Evolutionary conservation across 2,797 vertebrate genomes (phyloP).

Genomic region (Brotula barbata): DNA sequence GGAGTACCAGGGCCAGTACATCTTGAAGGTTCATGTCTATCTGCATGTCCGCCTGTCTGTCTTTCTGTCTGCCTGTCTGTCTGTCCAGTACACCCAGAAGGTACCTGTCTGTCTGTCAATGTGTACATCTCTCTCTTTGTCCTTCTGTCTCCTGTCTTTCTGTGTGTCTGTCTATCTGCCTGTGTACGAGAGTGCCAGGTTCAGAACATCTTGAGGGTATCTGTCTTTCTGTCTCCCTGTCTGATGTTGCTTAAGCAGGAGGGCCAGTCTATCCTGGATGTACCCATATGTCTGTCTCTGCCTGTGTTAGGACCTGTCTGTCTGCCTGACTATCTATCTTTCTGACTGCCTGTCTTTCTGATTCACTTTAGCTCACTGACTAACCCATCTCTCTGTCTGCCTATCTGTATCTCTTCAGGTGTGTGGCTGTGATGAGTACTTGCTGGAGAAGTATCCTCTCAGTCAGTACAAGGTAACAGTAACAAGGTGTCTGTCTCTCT

Average conservation of each 20-base stretch:
- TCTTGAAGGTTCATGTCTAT: constrained; percentile 69
- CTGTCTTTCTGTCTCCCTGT: constrained; percentile 9
- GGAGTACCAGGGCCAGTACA: constrained; percentile 85
- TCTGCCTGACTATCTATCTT: background rate
- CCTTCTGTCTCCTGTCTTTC: background rate
- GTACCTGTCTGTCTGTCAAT: constrained; percentile 19
- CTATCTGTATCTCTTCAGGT: constrained; percentile 53
- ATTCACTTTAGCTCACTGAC: background rate
- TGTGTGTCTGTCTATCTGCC: constrained; percentile 70
- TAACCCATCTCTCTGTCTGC: background rate
- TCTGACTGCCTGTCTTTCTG: too few relatives aligned
- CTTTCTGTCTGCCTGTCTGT: background rate
- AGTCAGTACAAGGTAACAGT: constrained; percentile 82
- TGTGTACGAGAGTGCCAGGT: background rate
- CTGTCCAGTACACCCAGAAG: background rate
- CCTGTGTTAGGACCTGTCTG: background rate
- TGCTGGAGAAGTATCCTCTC: constrained; percentile 81
- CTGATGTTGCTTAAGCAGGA: background rate
- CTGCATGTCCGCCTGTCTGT: constrained; percentile 5
- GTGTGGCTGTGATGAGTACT: constrained; percentile 84
- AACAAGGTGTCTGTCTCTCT: too few relatives aligned
- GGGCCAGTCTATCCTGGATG: too few relatives aligned
- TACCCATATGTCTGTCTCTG: constrained; percentile 6
- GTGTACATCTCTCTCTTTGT: background rate
- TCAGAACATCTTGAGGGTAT: background rate